These are phyloP conservation scores for Apus apus DNA, from an alignment of 2,113 vertebrate genomes.

Conservation along the genomic window DNA sequence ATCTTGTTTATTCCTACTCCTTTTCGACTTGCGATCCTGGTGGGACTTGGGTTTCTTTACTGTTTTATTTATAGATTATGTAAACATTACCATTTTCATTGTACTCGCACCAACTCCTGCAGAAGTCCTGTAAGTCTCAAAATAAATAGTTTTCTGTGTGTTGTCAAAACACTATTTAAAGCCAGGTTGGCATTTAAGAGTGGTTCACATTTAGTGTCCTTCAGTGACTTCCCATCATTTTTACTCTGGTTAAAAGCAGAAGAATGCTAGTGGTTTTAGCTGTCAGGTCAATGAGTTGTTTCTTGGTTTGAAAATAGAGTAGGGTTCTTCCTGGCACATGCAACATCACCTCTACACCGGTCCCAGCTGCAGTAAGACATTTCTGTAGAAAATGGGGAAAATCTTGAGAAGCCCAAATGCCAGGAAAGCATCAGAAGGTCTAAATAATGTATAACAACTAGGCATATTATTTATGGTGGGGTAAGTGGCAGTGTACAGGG, in stretches of 20 bases:
- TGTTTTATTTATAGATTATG: constrained; percentile 28
- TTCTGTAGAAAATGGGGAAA: background rate
- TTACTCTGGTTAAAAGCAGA: background rate
- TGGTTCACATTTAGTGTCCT: background rate
- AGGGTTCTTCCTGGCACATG: background rate
- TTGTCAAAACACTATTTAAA: constrained; percentile 36
- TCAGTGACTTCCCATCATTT: constrained; percentile 33
- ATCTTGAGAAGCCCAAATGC: background rate
- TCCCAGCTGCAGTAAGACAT: background rate
- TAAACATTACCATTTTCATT: constrained; percentile 27
- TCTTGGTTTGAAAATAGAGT: constrained; percentile 1
- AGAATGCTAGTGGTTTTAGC: constrained; percentile 1
- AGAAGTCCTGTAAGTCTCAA: background rate
- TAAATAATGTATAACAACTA: background rate
- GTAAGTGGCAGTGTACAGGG: background rate
- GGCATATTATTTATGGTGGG: background rate
- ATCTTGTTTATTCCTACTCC: background rate
- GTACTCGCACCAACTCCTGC: background rate
- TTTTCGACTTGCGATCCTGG: background rate
- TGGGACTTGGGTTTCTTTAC: background rate
- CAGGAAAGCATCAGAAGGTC: background rate
- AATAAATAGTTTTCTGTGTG: background rate
- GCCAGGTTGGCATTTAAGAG: background rate
- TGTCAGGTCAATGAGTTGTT: background rate
- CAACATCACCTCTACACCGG: background rate